phyloP scores from a whole-genome alignment of 2,888 invertebrate genomes.

The Dryadula phaetusa region DNA sequence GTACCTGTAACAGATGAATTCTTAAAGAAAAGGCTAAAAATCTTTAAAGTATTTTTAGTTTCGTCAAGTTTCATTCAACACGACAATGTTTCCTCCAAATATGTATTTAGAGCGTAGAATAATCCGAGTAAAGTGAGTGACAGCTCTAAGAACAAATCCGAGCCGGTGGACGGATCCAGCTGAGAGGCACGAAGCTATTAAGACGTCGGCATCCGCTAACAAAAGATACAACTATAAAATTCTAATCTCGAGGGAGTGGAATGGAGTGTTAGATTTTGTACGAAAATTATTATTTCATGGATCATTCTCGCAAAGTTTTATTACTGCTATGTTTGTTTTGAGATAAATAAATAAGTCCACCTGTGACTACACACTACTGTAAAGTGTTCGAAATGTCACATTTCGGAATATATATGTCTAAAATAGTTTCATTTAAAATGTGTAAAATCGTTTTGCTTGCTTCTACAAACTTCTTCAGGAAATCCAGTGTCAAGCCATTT shows the following conservation, averaged over 20 bases:
- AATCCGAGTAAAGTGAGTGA: neutral
- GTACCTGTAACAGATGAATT: neutral
- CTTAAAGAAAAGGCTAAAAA: neutral
- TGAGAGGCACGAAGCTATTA: neutral
- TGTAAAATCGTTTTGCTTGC: too few species aligned
- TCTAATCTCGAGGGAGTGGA: neutral
- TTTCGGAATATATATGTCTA: too few species aligned
- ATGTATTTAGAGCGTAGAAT: too few species aligned
- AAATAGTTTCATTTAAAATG: too few species aligned
- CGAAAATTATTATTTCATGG: conserved; percentile 1
- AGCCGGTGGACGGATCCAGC: neutral
- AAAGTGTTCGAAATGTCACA: too few species aligned
- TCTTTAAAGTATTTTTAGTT: too few species aligned
- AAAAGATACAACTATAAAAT: conserved; percentile 2
- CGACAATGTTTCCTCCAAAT: neutral
- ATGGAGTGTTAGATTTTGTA: neutral
- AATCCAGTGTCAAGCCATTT: too few species aligned
- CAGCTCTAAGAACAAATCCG: neutral
- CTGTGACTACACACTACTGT: too few species aligned
- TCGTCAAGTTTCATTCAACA: too few species aligned
- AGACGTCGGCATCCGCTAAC: conserved; percentile 3
- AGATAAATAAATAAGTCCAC: neutral
- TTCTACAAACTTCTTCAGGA: too few species aligned
- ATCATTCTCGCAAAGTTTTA: neutral
- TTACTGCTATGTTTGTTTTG: neutral